Conservation (phyloP, 2,888 invertebrate genomes). For the Hyalella azteca region DNA sequence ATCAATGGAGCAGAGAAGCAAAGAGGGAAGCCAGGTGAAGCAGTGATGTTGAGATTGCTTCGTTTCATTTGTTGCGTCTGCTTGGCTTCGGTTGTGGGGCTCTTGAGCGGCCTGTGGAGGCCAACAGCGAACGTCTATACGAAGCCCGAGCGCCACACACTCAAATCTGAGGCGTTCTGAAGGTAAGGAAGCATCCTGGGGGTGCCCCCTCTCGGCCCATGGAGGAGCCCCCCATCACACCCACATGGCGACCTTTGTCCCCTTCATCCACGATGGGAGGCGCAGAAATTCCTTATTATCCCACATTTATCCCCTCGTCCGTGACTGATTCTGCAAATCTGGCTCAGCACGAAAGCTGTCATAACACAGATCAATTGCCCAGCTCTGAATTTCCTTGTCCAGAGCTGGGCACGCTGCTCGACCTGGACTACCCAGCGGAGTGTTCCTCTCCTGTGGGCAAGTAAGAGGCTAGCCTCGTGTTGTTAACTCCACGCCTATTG, state of each 20-base stretch:
- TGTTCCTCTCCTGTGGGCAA: background rate
- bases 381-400: background rate
- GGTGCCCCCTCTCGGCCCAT: constrained; percentile 11
- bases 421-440: background rate
- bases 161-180: background rate
- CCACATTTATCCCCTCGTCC: background rate
- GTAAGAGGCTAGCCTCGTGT: background rate
- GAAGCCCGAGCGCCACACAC: constrained; percentile 11
- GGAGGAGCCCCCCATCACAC: constrained; percentile 1
- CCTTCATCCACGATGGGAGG: constrained; percentile 16
- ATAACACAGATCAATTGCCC: background rate
- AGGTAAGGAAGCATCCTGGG: background rate
- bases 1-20: constrained; percentile 38
- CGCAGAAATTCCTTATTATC: background rate
- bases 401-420: constrained; percentile 13
- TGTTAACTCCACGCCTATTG: background rate
- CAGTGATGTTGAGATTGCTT: constrained; percentile 50
- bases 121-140: constrained; percentile 18
- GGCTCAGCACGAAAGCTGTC: background rate
- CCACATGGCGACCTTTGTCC: constrained; percentile 14
- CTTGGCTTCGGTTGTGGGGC: constrained; percentile 37
- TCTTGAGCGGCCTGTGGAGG: background rate
- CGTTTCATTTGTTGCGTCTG: constrained; percentile 40
- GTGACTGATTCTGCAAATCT: background rate
- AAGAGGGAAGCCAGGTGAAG: constrained; percentile 43